Evolutionary conservation across 2,797 vertebrate genomes (phyloP).

Genomic region (Salarias fasciatus): DNA sequence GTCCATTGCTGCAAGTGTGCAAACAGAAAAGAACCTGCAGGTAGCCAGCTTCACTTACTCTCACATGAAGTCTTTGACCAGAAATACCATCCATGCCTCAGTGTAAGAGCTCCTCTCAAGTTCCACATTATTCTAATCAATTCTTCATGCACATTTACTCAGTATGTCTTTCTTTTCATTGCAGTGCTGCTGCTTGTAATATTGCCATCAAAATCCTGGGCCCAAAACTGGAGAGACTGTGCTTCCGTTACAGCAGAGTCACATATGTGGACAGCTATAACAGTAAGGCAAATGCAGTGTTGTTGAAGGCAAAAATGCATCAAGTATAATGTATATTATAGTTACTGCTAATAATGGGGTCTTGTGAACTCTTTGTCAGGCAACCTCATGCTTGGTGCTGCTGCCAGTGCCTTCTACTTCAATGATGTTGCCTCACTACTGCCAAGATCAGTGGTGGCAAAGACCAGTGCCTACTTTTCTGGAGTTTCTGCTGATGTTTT

Average conservation of each 20-base stretch:
- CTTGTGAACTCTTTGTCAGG: slow-evolving; percentile 49
- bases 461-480: slow-evolving; percentile 79
- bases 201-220: slow-evolving; percentile 83
- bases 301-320: background rate
- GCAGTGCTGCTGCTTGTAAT: slow-evolving; percentile 86
- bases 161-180: slow-evolving; percentile 4
- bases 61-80: slow-evolving; percentile 84
- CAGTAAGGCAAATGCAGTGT: slow-evolving; percentile 72
- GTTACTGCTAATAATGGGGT: slow-evolving; percentile 6
- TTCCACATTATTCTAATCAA: background rate
- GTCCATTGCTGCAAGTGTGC: slow-evolving; percentile 79
- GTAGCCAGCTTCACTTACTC: slow-evolving; percentile 87
- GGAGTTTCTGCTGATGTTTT: slow-evolving; percentile 83
- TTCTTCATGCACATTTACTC: background rate
- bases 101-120: slow-evolving; percentile 78
- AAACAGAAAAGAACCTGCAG: slow-evolving; percentile 82
- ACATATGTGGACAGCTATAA: slow-evolving; percentile 74
- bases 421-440: slow-evolving; percentile 81
- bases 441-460: slow-evolving; percentile 73
- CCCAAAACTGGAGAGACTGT: slow-evolving; percentile 77
- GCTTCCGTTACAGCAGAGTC: slow-evolving; percentile 81
- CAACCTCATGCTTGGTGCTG: slow-evolving; percentile 81
- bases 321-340: background rate
- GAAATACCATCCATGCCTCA: slow-evolving; percentile 78
- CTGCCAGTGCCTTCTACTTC: slow-evolving; percentile 79